Evolutionary conservation across 2,113 vertebrate genomes (phyloP).

Genomic region (Alaudala cheleensis): DNA sequence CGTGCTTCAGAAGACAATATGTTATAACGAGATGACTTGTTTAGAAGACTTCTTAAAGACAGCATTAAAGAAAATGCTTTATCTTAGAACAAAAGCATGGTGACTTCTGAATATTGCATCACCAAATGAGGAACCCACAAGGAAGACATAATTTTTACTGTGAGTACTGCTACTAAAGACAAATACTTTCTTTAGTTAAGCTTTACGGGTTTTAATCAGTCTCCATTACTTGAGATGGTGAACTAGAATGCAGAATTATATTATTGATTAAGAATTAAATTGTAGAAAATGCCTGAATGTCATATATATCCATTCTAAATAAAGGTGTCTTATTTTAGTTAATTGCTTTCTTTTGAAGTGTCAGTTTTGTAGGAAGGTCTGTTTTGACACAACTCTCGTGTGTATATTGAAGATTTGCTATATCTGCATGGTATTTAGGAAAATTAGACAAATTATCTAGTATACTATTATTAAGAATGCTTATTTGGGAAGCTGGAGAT

Average conservation of each 20-base stretch:
- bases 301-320: not conserved
- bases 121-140: constrained; percentile 80
- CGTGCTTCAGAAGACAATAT: constrained; percentile 44
- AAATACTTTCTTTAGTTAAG: not conserved
- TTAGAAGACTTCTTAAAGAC: constrained; percentile 59
- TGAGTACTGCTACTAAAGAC: constrained; percentile 59
- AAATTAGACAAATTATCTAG: not conserved
- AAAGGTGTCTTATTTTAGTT: not conserved
- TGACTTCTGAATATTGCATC: constrained; percentile 74
- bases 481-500: not conserved
- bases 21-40: constrained; percentile 55
- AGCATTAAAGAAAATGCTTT: constrained; percentile 42
- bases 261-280: not conserved
- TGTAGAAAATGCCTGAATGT: not conserved
- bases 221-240: not conserved
- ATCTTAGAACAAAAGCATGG: constrained; percentile 72
- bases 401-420: not conserved
- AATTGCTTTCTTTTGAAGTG: not conserved
- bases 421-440: not conserved
- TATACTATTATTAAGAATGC: not conserved
- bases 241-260: not conserved
- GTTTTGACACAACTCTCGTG: not conserved
- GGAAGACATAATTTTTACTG: constrained; percentile 76
- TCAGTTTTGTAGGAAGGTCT: not conserved
- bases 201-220: not conserved